Base-by-base conservation (phyloP, 2,888 invertebrate genomes). In the Pecten maximus region DNA sequence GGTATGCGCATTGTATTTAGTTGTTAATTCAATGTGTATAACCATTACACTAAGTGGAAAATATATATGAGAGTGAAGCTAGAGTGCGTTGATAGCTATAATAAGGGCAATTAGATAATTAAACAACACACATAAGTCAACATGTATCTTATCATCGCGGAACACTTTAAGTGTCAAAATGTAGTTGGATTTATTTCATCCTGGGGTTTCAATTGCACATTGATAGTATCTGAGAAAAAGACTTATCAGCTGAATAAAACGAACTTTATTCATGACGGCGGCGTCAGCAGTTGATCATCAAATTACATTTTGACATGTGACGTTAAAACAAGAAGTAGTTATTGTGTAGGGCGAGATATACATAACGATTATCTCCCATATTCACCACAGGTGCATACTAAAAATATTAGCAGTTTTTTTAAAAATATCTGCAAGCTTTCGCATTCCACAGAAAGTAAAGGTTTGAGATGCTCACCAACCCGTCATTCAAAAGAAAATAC, bases 301-400 rank as follows among this genome's bases (percentile, higher is more conserved):
- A 35, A 74, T 35, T 74, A 74, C 74, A 74, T 74, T 74, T 74
- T 74, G 74, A 74, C 74, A 74, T 74, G 74, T 35, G 23, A 74
- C 8, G 35, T 35, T 74, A 35, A 74, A 28, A 74, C 74, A 8
- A 74, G 74, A 74, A 28, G 3, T 6, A 23, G 10, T 3, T 74
- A 74, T 74, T 74, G 28, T 74, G 35, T 74, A 35, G 35, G 74
- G 35, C 10, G 23, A 74, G 8, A 74, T 74, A 28, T 35, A 35
- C 28, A 74, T 6, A 74, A 28, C 35, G 28, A 28, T 74, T 74
- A 74, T 74, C 35, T 74, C 6, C n/a, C 19, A 54, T 54, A 2
- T 23, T 74, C 35, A 35, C 28, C 28, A 74, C 74, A 74, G 74
- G 74, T 74, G 74, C 74, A 35, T 2, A 2, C 28, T 28, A 23